phyloP scores from a whole-genome alignment of 2,113 vertebrate genomes.

The Ptyas mucosa region DNA sequence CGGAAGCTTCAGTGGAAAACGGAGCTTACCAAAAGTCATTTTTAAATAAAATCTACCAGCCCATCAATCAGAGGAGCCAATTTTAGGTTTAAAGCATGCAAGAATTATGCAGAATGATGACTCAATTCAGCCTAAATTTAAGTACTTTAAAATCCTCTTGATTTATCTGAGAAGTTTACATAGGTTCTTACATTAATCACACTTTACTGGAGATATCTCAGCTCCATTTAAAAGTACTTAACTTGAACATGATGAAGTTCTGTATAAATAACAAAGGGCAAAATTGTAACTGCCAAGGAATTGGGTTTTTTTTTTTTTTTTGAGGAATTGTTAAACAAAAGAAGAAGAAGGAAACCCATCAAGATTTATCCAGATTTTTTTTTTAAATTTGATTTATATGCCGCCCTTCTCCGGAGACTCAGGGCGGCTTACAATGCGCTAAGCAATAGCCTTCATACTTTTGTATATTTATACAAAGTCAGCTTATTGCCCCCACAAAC shows the following conservation, averaged over 20 bases:
- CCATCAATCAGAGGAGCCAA: background rate
- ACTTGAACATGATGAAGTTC: background rate
- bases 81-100: background rate
- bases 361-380: background rate
- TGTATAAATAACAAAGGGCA: background rate
- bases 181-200: background rate
- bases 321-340: background rate
- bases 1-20: background rate
- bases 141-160: background rate
- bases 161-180: background rate
- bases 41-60: background rate
- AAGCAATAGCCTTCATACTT: no score
- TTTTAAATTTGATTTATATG: no score
- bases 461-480: no score
- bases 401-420: no score
- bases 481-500: no score
- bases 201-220: background rate
- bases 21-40: background rate
- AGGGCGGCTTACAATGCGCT: no score
- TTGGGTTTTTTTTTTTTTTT: no score
- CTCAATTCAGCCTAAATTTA: background rate
- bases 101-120: background rate
- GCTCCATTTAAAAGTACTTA: background rate
- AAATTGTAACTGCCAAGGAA: background rate
- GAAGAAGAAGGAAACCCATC: background rate